Conservation (phyloP, 2,113 vertebrate species). For the Cariama cristata region DNA sequence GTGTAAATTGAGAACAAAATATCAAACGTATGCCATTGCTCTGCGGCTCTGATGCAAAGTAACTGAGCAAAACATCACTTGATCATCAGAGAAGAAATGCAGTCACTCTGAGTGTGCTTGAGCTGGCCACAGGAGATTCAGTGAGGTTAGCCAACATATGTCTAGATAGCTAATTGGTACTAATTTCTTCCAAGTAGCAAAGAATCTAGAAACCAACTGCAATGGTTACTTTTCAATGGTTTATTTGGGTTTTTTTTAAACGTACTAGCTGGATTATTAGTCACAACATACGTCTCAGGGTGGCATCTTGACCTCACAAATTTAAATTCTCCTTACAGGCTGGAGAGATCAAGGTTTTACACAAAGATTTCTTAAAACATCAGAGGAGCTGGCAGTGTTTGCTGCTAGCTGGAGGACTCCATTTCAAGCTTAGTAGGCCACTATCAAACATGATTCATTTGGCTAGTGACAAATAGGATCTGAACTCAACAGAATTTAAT, state of each 20-base stretch:
- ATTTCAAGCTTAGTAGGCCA: background rate
- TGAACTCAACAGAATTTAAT: slow-evolving; percentile 32
- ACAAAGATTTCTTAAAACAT: background rate
- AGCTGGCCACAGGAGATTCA: background rate
- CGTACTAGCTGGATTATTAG: background rate
- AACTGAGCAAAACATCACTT: background rate
- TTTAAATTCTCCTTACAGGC: background rate
- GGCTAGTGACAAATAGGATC: slow-evolving; percentile 31
- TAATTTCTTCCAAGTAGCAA: background rate
- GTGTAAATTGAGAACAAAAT: background rate
- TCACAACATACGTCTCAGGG: background rate
- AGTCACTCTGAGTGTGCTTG: background rate
- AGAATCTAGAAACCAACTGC: background rate
- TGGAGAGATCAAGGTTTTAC: background rate
- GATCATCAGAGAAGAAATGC: background rate
- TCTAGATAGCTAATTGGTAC: background rate
- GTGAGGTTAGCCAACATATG: background rate
- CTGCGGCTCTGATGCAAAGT: background rate
- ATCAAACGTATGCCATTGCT: background rate
- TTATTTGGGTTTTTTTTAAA: background rate
- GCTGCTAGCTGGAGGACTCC: background rate
- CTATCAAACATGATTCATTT: slow-evolving; percentile 2
- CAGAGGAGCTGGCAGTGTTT: background rate
- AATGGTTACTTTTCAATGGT: background rate
- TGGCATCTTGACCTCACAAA: background rate